phyloP scores from a whole-genome alignment of 2,888 invertebrate genomes.

The Amphipoea oculea region DNA sequence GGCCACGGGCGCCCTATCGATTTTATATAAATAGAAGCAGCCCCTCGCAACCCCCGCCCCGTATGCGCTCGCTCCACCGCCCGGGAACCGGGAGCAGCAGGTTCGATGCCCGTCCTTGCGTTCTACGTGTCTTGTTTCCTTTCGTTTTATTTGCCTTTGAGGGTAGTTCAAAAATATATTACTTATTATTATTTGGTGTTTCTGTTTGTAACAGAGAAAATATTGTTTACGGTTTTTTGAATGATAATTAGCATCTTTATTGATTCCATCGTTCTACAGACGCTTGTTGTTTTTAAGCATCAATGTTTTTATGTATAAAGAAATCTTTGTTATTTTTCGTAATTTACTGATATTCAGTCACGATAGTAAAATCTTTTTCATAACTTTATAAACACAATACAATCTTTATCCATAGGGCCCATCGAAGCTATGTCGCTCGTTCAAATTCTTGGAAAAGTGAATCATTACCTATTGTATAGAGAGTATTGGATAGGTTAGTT shows the following conservation, averaged over 20 bases:
- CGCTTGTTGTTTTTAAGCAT: background rate
- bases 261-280: background rate
- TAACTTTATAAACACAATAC: background rate
- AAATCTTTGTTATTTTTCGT: background rate
- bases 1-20: constrained; percentile 89
- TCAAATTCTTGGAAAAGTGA: constrained; percentile 41
- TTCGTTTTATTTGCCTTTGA: constrained; percentile 39
- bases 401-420: constrained; percentile 2
- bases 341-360: background rate
- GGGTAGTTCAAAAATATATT: constrained; percentile 13
- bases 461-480: constrained; percentile 33
- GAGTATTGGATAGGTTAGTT: constrained; percentile 35
- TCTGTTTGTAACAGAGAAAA: background rate
- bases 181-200: background rate
- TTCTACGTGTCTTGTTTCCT: constrained; percentile 71
- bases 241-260: background rate
- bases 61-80: constrained; percentile 53
- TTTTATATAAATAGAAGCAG: constrained; percentile 88
- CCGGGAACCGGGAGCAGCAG: constrained; percentile 61
- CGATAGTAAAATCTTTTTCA: background rate
- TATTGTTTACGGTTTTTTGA: background rate
- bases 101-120: constrained; percentile 82
- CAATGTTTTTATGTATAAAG: background rate
- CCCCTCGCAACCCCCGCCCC: constrained; percentile 71
- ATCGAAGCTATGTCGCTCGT: constrained; percentile 12